Conservation (phyloP, 2,888 invertebrate genomes). For the Girardia tigrina region DNA sequence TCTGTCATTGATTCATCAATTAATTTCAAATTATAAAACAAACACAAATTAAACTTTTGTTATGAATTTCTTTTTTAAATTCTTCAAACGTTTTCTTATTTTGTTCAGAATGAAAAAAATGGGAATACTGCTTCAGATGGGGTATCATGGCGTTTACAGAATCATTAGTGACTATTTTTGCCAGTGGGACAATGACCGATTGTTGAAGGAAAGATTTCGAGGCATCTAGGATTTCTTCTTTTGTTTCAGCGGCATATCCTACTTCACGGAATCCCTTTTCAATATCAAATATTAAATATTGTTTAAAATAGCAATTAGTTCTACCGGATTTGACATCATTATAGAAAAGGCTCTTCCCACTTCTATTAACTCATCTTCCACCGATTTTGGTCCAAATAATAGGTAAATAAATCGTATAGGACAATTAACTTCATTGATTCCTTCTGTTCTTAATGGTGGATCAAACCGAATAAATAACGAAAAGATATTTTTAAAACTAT, state of each 20-base stretch:
- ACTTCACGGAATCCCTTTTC: background rate
- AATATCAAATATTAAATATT: background rate
- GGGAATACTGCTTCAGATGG: background rate
- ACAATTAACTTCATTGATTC: background rate
- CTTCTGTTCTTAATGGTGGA: background rate
- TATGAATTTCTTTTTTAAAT: background rate
- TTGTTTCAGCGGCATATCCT: background rate
- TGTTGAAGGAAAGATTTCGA: background rate
- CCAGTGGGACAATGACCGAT: constrained; percentile 27
- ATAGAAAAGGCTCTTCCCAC: constrained; percentile 6
- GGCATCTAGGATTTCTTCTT: constrained; percentile 26
- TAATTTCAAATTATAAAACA: background rate
- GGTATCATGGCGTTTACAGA: constrained; percentile 12
- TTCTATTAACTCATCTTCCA: constrained; percentile 2
- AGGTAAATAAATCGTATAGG: background rate
- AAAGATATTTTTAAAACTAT: background rate
- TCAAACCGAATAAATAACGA: background rate
- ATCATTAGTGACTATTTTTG: background rate
- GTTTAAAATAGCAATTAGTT: background rate
- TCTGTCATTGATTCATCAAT: background rate
- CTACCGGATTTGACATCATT: constrained; percentile 24
- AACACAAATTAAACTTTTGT: background rate
- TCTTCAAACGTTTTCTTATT: background rate
- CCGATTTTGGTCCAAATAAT: background rate
- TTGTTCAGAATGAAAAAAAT: constrained; percentile 1